Percentiles rank a stretch among this genome's conserved stretches.
phyloP scores from a whole-genome alignment of 37 sponge, comb jelly and placozoan genomes.

The Chondrosia reniformis region DNA sequence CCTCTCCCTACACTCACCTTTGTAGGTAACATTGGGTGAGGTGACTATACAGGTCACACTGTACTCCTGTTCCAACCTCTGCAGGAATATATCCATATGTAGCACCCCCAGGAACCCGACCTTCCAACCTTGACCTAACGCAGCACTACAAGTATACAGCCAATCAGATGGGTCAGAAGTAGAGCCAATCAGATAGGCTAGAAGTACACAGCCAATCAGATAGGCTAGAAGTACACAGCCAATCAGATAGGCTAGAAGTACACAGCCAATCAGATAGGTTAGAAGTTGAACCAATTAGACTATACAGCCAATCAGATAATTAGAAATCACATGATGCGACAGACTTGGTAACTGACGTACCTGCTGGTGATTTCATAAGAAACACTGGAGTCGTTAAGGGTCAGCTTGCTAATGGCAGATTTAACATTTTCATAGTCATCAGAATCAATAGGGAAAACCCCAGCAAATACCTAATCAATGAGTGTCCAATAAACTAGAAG shows the following conservation, averaged over 20 bases:
- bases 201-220: no score
- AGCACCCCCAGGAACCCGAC: slow-evolving; percentile 92
- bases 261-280: no score
- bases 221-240: no score
- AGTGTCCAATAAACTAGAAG: not conserved
- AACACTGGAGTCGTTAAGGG: slow-evolving; percentile 91
- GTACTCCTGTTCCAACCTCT: slow-evolving; percentile 91
- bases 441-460: slow-evolving; percentile 79
- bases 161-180: no score
- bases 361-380: slow-evolving; percentile 3
- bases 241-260: no score
- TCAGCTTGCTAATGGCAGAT: slow-evolving; percentile 72
- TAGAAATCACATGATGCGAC: no score
- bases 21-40: slow-evolving; percentile 83
- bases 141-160: slow-evolving; percentile 48
- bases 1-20: slow-evolving; percentile 68
- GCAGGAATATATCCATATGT: slow-evolving; percentile 95
- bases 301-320: no score
- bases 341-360: no score
- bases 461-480: slow-evolving; percentile 76
- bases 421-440: slow-evolving; percentile 51
- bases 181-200: no score
- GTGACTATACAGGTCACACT: slow-evolving; percentile 83
- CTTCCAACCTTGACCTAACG: slow-evolving; percentile 92
- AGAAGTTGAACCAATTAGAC: no score